Evolutionary conservation across 2,888 invertebrate species (phyloP).

Genomic region (Lapara coniferarum): DNA sequence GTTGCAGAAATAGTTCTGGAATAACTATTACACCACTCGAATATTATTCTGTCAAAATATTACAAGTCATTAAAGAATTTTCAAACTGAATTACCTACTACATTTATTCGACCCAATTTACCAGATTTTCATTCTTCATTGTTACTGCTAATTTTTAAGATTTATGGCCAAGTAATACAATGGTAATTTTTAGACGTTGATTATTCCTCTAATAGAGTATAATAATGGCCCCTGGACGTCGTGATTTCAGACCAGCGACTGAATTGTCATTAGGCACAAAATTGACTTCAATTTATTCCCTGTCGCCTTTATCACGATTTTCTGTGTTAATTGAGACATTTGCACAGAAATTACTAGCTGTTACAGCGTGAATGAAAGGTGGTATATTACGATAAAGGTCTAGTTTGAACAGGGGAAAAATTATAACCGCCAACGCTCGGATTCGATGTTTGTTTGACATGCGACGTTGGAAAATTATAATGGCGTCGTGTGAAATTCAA

Average conservation of each 20-base stretch:
- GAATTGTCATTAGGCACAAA: constrained; percentile 64
- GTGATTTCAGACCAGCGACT: constrained; percentile 53
- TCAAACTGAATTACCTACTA: not conserved
- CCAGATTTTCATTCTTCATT: constrained; percentile 3
- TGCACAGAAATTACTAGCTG: constrained; percentile 64
- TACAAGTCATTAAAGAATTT: not conserved
- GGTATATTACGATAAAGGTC: constrained; percentile 42
- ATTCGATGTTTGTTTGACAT: constrained; percentile 41
- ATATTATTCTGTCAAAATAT: not conserved
- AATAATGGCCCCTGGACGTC: constrained; percentile 43
- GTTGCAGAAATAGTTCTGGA: not conserved
- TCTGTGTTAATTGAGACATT: constrained; percentile 75
- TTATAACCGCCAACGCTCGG: constrained; percentile 37
- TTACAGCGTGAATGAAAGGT: constrained; percentile 48
- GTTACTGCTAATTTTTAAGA: constrained; percentile 16
- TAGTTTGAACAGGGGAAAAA: constrained; percentile 41
- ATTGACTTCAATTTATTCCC: constrained; percentile 67
- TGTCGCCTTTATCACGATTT: constrained; percentile 69
- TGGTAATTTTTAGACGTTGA: constrained; percentile 41
- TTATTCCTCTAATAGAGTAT: constrained; percentile 49
- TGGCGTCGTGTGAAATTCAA: constrained; percentile 15
- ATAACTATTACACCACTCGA: too few relatives aligned
- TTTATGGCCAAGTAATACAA: constrained; percentile 30
- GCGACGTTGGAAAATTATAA: constrained; percentile 34
- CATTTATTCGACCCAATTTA: not conserved